A percentile compares a stretch with the other conserved stretches of the same genome.
These are phyloP conservation scores for Hippocampus comes DNA, from an alignment of 2,113 vertebrate species.

Conservation along the genomic window DNA sequence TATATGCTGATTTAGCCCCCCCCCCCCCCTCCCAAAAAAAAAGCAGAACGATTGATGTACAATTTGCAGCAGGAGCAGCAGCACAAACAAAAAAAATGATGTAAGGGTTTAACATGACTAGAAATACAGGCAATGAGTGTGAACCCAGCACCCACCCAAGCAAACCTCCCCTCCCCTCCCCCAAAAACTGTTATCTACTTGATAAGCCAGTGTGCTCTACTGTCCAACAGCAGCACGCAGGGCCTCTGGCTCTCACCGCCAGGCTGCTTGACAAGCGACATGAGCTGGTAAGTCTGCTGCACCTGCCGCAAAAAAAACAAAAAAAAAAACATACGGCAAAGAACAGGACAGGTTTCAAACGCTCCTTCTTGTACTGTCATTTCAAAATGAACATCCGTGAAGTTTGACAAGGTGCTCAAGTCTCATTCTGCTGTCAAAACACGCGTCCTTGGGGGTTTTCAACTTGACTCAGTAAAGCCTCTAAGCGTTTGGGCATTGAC, in stretches of 20 bases:
- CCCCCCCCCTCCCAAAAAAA: too few species aligned
- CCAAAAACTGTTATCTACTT: constrained; percentile 39
- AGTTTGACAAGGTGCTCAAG: not conserved
- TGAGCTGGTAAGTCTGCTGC: constrained; percentile 42
- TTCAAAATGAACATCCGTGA: not conserved
- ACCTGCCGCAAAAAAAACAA: not conserved
- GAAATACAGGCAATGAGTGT: constrained; percentile 26
- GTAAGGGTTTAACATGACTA: constrained; percentile 28
- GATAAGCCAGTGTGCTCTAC: constrained; percentile 41
- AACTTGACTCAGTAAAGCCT: not conserved
- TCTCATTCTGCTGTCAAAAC: not conserved
- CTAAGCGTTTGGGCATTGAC: constrained; percentile 2
- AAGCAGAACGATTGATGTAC: not conserved
- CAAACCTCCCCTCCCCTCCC: constrained; percentile 7
- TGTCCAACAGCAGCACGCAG: constrained; percentile 25
- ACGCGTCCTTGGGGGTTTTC: not conserved
- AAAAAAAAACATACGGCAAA: too few species aligned
- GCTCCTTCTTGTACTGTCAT: not conserved
- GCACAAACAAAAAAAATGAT: constrained; percentile 1
- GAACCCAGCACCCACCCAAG: constrained; percentile 35
- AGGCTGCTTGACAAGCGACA: constrained; percentile 10
- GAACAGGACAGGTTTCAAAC: not conserved
- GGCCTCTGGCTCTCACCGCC: constrained; percentile 12
- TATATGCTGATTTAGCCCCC: not conserved
- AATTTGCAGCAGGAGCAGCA: not conserved